Evolutionary conservation across 2,113 vertebrate species (phyloP).

Genomic region (Aplodontia rufa): DNA sequence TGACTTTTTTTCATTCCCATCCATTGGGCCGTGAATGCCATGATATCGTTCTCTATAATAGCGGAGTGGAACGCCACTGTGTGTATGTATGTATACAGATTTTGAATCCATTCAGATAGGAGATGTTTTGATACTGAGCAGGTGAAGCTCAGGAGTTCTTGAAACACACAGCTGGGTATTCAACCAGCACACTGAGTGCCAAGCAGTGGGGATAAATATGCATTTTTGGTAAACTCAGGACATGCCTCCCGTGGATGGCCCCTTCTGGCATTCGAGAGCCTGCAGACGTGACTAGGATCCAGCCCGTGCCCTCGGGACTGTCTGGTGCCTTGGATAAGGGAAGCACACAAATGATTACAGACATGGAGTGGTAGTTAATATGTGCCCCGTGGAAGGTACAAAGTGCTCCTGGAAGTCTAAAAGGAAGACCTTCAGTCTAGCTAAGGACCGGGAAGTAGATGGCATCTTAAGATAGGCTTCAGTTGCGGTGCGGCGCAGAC

Average conservation of each 20-base stretch:
- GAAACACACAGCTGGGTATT: slow-evolving; percentile 4
- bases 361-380: neutral
- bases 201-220: neutral
- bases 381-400: slow-evolving; percentile 17
- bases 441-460: neutral
- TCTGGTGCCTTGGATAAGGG: neutral
- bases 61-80: no score
- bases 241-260: neutral
- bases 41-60: no score
- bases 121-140: neutral
- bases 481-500: neutral
- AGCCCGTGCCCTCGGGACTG: neutral
- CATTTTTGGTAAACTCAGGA: neutral
- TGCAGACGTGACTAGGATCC: neutral
- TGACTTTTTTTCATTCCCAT: no score
- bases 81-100: no score
- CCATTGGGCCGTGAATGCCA: no score
- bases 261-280: neutral
- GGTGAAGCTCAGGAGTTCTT: neutral
- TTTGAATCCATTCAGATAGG: no score
- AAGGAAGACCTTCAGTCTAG: neutral
- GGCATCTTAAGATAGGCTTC: neutral
- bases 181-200: neutral
- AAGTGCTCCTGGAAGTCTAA: neutral
- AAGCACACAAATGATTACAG: neutral